Conservation (phyloP, 2,113 vertebrate species). For the Notiomystis cincta region DNA sequence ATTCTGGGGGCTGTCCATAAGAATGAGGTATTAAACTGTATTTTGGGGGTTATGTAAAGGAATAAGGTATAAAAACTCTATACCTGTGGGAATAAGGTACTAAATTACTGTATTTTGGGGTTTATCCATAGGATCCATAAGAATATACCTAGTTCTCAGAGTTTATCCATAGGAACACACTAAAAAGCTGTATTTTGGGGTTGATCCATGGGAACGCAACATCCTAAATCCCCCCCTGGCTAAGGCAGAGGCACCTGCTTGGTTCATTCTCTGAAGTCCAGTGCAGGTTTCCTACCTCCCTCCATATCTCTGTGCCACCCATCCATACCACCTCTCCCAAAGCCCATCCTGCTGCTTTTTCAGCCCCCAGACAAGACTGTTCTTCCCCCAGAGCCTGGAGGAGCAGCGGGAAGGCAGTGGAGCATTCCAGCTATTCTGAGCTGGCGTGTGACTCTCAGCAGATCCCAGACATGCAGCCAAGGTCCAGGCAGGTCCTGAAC, state of each 20-base stretch:
- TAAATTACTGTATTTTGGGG: background rate
- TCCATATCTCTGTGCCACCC: background rate
- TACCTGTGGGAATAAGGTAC: background rate
- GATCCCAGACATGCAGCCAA: background rate
- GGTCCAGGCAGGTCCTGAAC: background rate
- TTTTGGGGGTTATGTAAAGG: background rate
- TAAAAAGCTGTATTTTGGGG: background rate
- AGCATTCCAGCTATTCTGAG: slow-evolving; percentile 51
- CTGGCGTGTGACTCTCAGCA: slow-evolving; percentile 43
- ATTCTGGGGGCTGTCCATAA: background rate
- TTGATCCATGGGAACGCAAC: background rate
- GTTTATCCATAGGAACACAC: background rate
- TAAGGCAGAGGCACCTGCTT: background rate
- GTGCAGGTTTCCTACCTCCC: background rate
- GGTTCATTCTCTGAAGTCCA: accelerated
- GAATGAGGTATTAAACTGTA: background rate
- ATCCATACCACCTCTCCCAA: background rate
- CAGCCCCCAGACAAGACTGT: background rate
- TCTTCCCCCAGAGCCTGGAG: accelerated
- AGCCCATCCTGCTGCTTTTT: background rate
- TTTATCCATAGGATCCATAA: background rate
- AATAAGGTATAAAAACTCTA: background rate
- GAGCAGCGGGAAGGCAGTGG: background rate
- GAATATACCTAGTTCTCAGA: background rate
- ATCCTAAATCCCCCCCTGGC: background rate